phyloP scores from a whole-genome alignment of 2,888 invertebrate genomes.

The Drosophila anomalata region DNA sequence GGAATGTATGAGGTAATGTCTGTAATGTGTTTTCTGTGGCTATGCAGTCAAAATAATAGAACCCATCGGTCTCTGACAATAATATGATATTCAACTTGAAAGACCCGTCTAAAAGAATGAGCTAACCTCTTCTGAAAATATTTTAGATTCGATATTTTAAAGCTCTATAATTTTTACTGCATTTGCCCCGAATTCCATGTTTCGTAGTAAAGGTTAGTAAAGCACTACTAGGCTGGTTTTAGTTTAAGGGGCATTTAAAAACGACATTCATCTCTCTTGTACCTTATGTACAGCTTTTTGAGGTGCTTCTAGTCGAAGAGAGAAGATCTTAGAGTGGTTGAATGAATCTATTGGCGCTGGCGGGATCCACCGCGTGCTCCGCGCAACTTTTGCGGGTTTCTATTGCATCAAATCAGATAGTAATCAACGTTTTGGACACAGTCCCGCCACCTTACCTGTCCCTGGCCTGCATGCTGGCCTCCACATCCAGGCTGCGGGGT shows the following conservation, averaged over 20 bases:
- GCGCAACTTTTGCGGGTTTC: constrained; percentile 83
- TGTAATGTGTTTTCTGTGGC: constrained; percentile 30
- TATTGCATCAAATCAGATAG: constrained; percentile 60
- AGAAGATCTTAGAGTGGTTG: constrained; percentile 47
- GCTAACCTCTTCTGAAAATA: no score
- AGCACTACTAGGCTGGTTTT: constrained; percentile 43
- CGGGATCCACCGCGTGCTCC: constrained; percentile 82
- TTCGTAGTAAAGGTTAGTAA: constrained; percentile 49
- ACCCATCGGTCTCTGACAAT: neutral
- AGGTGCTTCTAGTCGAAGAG: constrained; percentile 63
- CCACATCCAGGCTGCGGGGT: constrained; percentile 85
- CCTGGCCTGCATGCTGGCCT: constrained; percentile 84
- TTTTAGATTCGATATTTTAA: neutral
- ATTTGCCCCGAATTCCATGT: constrained; percentile 10
- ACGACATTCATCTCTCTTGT: constrained; percentile 50
- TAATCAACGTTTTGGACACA: constrained; percentile 35
- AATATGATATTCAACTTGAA: no score
- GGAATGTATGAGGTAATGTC: constrained; percentile 47
- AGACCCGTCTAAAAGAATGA: no score
- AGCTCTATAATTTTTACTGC: constrained; percentile 2
- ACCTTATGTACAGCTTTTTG: constrained; percentile 78
- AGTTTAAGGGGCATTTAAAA: constrained; percentile 20
- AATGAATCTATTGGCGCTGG: constrained; percentile 80
- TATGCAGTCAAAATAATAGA: constrained; percentile 16
- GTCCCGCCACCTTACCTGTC: constrained; percentile 79